Percentiles rank a stretch among this genome's conserved stretches.
These are phyloP conservation scores for Drosophila sp. DNA, from an alignment of 1,140 invertebrate genomes.

Conservation along the genomic window DNA sequence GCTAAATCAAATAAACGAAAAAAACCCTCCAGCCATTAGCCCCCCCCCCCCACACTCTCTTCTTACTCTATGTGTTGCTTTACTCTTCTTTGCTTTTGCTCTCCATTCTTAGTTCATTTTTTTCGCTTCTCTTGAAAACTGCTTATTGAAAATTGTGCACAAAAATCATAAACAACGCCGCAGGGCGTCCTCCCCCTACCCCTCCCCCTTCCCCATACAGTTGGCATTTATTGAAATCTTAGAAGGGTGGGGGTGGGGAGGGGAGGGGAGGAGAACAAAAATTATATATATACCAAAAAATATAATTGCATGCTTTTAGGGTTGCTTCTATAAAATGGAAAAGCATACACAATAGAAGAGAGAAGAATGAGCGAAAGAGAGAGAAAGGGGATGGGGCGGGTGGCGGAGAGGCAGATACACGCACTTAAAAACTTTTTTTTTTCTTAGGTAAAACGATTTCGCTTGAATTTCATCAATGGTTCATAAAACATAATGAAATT, in stretches of 20 bases:
- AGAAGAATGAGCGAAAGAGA: conserved; percentile 8
- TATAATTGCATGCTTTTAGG: conserved; percentile 78
- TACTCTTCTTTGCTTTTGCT: conserved; percentile 26
- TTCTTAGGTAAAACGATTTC: conserved; percentile 10
- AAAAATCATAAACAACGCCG: conserved; percentile 76
- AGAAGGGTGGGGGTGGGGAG: no score
- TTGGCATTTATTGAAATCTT: conserved; percentile 77
- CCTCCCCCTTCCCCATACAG: neutral
- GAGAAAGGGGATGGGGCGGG: neutral
- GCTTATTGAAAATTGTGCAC: conserved; percentile 74
- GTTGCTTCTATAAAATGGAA: conserved; percentile 67
- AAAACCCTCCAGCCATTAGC: conserved; percentile 15
- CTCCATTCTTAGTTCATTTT: neutral
- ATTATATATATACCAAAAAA: conserved; percentile 36
- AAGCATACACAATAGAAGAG: conserved; percentile 47
- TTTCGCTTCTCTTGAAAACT: conserved; percentile 34
- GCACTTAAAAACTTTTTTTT: conserved; percentile 10
- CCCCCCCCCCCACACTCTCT: neutral
- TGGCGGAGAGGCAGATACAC: conserved; percentile 9
- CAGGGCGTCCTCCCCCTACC: conserved; percentile 34
- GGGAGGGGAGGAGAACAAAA: conserved; percentile 24
- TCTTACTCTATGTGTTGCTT: conserved; percentile 1
- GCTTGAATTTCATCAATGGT: conserved; percentile 11
- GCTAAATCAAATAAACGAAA: conserved; percentile 59
- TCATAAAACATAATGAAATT: conserved; percentile 17